These are phyloP conservation scores for Pyrgus malvae DNA, from an alignment of 2,888 invertebrate genomes.

Conservation along the genomic window DNA sequence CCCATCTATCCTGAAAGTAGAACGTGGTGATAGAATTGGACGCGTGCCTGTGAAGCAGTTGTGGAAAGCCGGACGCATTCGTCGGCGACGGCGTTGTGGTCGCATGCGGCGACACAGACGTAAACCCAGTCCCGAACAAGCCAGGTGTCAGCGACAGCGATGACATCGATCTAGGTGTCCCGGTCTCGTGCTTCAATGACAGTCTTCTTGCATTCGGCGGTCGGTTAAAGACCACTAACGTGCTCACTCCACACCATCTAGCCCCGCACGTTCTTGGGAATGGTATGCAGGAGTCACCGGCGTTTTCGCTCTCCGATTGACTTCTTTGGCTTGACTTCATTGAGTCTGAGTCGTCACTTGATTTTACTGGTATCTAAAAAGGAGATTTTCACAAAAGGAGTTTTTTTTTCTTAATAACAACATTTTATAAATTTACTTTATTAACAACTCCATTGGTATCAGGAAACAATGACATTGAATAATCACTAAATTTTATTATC, in stretches of 20 bases:
- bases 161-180: slow-evolving; percentile 81
- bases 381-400: neutral
- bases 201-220: slow-evolving; percentile 86
- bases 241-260: slow-evolving; percentile 93
- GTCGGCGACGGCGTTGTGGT: slow-evolving; percentile 78
- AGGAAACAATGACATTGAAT: no score
- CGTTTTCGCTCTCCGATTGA: slow-evolving; percentile 75
- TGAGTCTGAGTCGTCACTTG: slow-evolving; percentile 76
- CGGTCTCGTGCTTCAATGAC: slow-evolving; percentile 72
- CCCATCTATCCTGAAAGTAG: slow-evolving; percentile 89
- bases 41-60: slow-evolving; percentile 76
- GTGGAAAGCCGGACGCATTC: slow-evolving; percentile 70
- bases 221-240: slow-evolving; percentile 92
- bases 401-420: neutral
- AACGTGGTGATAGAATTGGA: slow-evolving; percentile 87
- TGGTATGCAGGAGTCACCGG: slow-evolving; percentile 91
- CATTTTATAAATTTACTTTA: no score
- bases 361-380: slow-evolving; percentile 77
- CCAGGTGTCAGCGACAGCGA: slow-evolving; percentile 67
- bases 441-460: no score
- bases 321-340: slow-evolving; percentile 74
- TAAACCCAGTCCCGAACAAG: slow-evolving; percentile 60
- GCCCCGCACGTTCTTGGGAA: slow-evolving; percentile 97
- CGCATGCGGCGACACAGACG: slow-evolving; percentile 72
- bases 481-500: no score